A percentile compares a stretch with the other conserved stretches of the same genome.
phyloP scores from a whole-genome alignment of 1,140 invertebrate species.

The Ips nitidus region DNA sequence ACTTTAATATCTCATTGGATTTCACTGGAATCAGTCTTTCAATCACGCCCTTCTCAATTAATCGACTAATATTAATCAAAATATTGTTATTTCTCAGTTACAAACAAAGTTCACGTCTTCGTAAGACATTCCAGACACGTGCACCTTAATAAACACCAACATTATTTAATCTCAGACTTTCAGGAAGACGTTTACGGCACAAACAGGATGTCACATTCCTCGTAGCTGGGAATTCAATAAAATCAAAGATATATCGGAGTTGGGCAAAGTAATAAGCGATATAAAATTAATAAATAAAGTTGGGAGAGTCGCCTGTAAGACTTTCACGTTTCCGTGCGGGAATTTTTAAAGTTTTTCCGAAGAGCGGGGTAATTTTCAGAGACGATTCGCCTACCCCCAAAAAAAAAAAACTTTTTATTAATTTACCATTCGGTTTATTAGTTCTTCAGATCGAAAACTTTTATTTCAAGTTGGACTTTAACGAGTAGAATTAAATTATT shows the following conservation, averaged over 20 bases:
- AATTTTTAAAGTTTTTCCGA: slow-evolving; percentile 10
- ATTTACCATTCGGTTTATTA: slow-evolving; percentile 4
- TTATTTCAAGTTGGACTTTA: background rate
- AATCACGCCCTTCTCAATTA: no score
- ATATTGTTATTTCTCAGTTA: no score
- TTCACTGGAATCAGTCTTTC: no score
- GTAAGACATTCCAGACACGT: background rate
- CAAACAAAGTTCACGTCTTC: background rate
- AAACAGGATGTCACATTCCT: slow-evolving; percentile 10
- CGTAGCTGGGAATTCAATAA: slow-evolving; percentile 11
- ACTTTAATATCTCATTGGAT: no score
- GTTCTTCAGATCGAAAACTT: background rate
- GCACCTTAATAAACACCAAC: background rate
- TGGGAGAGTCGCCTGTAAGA: background rate
- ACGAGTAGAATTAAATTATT: slow-evolving; percentile 2
- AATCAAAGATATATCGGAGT: slow-evolving; percentile 16
- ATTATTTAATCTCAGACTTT: background rate
- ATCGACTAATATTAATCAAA: no score
- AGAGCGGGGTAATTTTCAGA: background rate
- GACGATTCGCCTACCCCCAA: background rate
- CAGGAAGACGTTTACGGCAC: background rate
- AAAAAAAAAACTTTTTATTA: slow-evolving; percentile 1
- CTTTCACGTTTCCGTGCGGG: background rate
- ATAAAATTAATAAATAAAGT: slow-evolving; percentile 17
- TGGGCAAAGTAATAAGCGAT: slow-evolving; percentile 14